Evolutionary conservation across 2,888 invertebrate genomes (phyloP), one percentile per base, ranked within the genome.

Genomic region (Petrolisthes cinctipes): DNA sequence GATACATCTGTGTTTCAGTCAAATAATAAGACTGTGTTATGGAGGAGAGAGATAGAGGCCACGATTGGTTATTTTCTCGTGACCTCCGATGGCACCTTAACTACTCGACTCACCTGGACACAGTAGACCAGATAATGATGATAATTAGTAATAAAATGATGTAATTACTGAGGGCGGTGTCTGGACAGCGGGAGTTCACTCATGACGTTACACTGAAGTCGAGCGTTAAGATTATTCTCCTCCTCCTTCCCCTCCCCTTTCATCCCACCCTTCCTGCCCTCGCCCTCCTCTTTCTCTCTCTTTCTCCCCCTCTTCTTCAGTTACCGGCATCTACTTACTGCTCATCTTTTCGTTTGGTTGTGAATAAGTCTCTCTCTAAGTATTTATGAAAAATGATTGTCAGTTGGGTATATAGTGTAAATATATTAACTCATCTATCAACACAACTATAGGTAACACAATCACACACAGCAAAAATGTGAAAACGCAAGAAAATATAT

Each of bases 201-300:
- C 71, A 71, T 71, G 71, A 71, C 71, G 71, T 71, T 71, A 71
- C 71, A 71, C 71, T 71, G 71, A 71, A 71, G 1, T 20, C 71
- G 71, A 20, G 71, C 71, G 71, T 71, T 71, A 71, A 71, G 71
- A 71, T 71, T 71, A 71, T 71, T 71, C 71, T 71, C 71, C 71
- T 71, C 71, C 71, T 71, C 71, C 71, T n/a, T n/a, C 71, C n/a
- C n/a, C 4, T 2, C 71, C 71, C 71, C 71, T 71, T 71, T 71
- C 71, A 71, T 71, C 71, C 20, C 71, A n/a, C 71, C 71, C 71
- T 71, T 61, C 11, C 61, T 37, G 37, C 37, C 37, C 37, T 71
- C 71, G 14, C 20, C 20, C 71, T n/a, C 71, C 20, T 20, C n/a
- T 20, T 17, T n/a, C 14, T 71, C 71, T 71, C 71, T 71, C 71